These are phyloP conservation scores for Progne subis DNA, from an alignment of 2,113 vertebrate species.

Conservation along the genomic window DNA sequence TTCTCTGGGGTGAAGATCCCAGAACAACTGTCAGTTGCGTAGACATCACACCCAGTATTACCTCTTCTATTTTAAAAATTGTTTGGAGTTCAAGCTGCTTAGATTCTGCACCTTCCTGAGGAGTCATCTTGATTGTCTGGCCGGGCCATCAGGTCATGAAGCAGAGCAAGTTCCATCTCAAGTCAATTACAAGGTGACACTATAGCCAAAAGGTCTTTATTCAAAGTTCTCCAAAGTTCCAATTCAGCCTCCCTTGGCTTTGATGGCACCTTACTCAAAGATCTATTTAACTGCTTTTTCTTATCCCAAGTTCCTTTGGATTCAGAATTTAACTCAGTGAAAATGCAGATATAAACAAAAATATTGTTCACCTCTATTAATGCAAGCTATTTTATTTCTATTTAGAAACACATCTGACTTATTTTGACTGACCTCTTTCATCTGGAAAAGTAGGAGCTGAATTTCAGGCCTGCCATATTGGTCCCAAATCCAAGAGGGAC, in stretches of 20 bases:
- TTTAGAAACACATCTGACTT: neutral
- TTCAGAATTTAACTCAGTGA: neutral
- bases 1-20: neutral
- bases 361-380: neutral
- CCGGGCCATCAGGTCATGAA: neutral
- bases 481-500: neutral
- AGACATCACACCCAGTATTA: neutral
- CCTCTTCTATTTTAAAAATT: neutral
- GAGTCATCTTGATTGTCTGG: neutral
- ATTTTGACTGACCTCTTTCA: neutral
- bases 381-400: neutral
- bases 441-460: neutral
- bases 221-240: neutral
- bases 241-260: neutral
- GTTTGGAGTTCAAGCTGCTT: neutral
- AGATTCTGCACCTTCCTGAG: neutral
- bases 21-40: neutral
- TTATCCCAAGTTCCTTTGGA: neutral
- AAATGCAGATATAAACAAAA: neutral
- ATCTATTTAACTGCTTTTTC: neutral
- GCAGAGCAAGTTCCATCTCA: neutral
- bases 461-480: neutral
- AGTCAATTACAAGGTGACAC: neutral
- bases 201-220: neutral
- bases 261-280: neutral